phyloP scores from a whole-genome alignment of 1,140 invertebrate species.

The Colletes latitarsis region DNA sequence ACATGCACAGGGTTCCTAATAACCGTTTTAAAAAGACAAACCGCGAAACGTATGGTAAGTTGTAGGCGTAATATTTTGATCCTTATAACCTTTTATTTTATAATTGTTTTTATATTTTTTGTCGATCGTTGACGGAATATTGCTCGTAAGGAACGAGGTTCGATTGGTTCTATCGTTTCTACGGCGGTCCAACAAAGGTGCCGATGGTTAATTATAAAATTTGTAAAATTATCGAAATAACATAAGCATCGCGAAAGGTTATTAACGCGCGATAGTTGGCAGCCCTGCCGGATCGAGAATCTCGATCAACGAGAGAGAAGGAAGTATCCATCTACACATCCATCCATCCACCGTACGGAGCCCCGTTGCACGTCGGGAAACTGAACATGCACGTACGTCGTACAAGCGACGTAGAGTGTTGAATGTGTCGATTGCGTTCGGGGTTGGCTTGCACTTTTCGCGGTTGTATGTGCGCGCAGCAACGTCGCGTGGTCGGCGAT shows the following conservation, averaged over 20 bases:
- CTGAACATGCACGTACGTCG: constrained; percentile 72
- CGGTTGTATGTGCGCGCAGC: constrained; percentile 51
- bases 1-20: not conserved
- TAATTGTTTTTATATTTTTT: not conserved
- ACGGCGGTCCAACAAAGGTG: not conserved
- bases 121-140: too few species aligned
- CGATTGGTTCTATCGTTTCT: not conserved
- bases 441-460: constrained; percentile 45
- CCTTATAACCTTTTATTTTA: not conserved
- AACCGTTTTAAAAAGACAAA: constrained; percentile 6
- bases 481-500: constrained; percentile 44
- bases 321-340: constrained; percentile 65
- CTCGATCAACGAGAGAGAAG: constrained; percentile 63
- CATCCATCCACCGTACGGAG: constrained; percentile 62
- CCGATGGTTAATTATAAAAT: not conserved
- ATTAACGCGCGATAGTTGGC: constrained; percentile 44
- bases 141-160: not conserved
- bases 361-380: constrained; percentile 76
- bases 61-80: not conserved
- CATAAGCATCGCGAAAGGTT: not conserved
- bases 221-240: not conserved
- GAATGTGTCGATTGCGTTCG: constrained; percentile 53
- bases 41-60: constrained; percentile 5
- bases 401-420: constrained; percentile 61
- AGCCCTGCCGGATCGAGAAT: constrained; percentile 45